These are phyloP conservation scores for Lamellibrachia luymesi DNA, from an alignment of 1,140 invertebrate species.

Conservation along the genomic window DNA sequence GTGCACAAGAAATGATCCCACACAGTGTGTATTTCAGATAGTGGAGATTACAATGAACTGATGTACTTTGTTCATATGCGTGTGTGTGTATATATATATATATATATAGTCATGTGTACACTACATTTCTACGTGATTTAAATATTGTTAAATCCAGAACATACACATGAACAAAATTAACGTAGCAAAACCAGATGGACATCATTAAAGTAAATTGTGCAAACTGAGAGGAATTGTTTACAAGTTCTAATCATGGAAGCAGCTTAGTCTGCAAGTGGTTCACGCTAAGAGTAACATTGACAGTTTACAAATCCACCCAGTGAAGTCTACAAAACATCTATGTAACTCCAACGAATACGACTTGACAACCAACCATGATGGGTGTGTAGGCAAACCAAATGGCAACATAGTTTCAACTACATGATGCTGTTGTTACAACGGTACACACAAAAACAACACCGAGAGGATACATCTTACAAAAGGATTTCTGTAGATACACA, in stretches of 20 bases:
- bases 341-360: neutral
- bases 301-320: neutral
- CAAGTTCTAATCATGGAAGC: neutral
- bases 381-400: neutral
- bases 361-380: neutral
- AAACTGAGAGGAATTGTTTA: neutral
- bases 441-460: neutral
- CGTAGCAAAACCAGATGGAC: neutral
- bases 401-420: neutral
- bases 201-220: neutral
- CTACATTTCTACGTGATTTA: slow-evolving; percentile 2
- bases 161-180: neutral
- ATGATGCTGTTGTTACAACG: neutral
- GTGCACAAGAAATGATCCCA: neutral
- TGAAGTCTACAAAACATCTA: neutral
- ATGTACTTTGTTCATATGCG: neutral
- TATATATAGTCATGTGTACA: slow-evolving; percentile 9
- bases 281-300: neutral
- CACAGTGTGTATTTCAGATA: neutral
- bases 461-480: slow-evolving; percentile 5
- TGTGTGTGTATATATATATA: neutral
- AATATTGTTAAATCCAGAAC: neutral
- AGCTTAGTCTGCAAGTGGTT: neutral
- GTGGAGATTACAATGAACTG: neutral
- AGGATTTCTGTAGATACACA: neutral